Conservation (phyloP, 2,113 vertebrate genomes). For the Struthidea cinerea region DNA sequence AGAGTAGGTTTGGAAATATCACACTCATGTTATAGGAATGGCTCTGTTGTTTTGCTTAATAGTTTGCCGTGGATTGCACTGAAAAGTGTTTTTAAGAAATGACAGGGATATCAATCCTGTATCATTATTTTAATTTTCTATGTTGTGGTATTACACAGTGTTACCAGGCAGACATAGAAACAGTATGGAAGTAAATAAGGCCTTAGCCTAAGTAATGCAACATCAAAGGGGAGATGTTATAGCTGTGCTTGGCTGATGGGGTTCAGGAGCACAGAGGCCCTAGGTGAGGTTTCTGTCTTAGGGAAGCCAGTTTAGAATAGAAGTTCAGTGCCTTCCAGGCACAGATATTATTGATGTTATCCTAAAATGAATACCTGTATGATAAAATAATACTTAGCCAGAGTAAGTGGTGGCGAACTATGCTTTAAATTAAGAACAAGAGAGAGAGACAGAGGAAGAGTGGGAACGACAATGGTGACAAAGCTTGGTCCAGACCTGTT, state of each 20-base stretch:
- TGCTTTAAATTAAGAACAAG: not conserved
- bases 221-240: not conserved
- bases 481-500: not conserved
- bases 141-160: not conserved
- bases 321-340: not conserved
- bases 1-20: not conserved
- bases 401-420: not conserved
- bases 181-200: not conserved
- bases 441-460: not conserved
- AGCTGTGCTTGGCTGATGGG: not conserved
- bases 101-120: not conserved
- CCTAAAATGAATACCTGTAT: not conserved
- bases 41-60: not conserved
- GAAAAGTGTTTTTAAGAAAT: not conserved
- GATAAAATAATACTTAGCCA: not conserved
- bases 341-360: not conserved
- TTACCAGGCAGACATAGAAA: not conserved
- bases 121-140: not conserved
- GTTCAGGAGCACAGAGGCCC: not conserved
- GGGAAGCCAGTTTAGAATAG: not conserved
- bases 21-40: not conserved
- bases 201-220: not conserved
- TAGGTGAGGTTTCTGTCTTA: not conserved
- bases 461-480: fast-evolving
- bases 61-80: not conserved